A percentile compares a stretch with the other conserved stretches of the same genome.
Conservation (phyloP, 2,113 vertebrate genomes). For the Chlamydotis undulata region DNA sequence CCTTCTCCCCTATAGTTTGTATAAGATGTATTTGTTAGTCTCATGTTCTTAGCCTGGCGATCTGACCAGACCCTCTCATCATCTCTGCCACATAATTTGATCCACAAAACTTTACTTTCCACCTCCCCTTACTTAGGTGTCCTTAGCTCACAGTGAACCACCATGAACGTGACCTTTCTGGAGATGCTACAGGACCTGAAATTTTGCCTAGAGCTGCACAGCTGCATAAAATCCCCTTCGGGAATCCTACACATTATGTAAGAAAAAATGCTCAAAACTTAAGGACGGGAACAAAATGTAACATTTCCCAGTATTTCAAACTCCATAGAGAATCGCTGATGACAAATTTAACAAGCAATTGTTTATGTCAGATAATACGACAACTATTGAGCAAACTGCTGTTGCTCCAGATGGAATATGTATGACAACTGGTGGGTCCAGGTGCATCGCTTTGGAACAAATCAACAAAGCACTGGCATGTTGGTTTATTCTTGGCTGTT, state of each 20-base stretch:
- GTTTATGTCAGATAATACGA: conserved; percentile 28
- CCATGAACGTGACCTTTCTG: background rate
- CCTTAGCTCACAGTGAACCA: background rate
- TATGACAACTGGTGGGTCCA: background rate
- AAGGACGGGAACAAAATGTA: background rate
- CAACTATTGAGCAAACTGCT: conserved; percentile 9
- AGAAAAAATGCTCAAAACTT: background rate
- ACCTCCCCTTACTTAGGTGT: background rate
- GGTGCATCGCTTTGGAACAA: background rate
- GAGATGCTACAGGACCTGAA: background rate
- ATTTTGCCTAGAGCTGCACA: background rate
- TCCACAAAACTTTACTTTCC: background rate
- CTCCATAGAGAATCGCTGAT: background rate
- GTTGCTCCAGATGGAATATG: conserved; percentile 16
- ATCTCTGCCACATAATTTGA: background rate
- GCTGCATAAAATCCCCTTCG: background rate
- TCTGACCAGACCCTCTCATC: background rate
- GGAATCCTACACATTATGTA: background rate
- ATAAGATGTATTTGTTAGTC: background rate
- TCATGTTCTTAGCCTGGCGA: background rate
- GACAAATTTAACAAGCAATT: conserved; percentile 20
- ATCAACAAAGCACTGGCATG: background rate
- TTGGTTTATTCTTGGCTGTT: background rate
- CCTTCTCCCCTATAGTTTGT: background rate
- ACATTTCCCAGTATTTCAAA: background rate